Evolutionary conservation across 2,888 invertebrate genomes (phyloP).

Genomic region (Drosophila anceps): DNA sequence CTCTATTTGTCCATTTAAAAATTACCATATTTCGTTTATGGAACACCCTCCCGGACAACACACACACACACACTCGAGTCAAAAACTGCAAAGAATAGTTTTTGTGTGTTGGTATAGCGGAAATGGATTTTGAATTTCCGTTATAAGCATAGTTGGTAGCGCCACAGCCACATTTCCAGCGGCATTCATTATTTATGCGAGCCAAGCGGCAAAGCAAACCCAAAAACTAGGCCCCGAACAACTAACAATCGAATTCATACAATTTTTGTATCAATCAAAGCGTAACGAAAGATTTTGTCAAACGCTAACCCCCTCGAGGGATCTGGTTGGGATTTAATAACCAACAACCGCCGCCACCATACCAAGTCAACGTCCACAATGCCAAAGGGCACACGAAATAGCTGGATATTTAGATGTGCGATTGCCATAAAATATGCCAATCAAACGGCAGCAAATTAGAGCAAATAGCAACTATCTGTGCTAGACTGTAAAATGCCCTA

Average conservation of each 20-base stretch:
- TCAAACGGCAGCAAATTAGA: conserved; percentile 59
- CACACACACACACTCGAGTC: conserved; percentile 11
- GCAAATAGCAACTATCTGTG: not conserved
- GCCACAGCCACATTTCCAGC: conserved; percentile 43
- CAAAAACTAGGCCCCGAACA: conserved; percentile 18
- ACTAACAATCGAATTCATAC: conserved; percentile 36
- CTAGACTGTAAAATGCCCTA: not conserved
- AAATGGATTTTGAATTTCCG: conserved; percentile 78
- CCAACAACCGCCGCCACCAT: conserved; percentile 9
- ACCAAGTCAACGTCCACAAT: conserved; percentile 41
- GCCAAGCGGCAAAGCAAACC: conserved; percentile 3
- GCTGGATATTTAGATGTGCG: conserved; percentile 71
- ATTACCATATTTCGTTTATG: conserved; percentile 69
- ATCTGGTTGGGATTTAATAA: conserved; percentile 50
- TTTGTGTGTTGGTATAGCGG: conserved; percentile 46
- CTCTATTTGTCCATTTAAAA: conserved; percentile 55
- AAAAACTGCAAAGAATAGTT: conserved; percentile 52
- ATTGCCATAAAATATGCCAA: conserved; percentile 70
- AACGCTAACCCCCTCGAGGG: conserved; percentile 9
- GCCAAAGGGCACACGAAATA: conserved; percentile 54
- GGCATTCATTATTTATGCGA: conserved; percentile 57
- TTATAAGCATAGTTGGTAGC: conserved; percentile 43
- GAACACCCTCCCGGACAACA: conserved; percentile 14
- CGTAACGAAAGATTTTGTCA: conserved; percentile 25
- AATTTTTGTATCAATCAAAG: conserved; percentile 47